Percentiles rank a stretch among this genome's conserved stretches.
These are phyloP conservation scores for Sander lucioperca DNA, from an alignment of 2,113 vertebrate species.

Conservation along the genomic window DNA sequence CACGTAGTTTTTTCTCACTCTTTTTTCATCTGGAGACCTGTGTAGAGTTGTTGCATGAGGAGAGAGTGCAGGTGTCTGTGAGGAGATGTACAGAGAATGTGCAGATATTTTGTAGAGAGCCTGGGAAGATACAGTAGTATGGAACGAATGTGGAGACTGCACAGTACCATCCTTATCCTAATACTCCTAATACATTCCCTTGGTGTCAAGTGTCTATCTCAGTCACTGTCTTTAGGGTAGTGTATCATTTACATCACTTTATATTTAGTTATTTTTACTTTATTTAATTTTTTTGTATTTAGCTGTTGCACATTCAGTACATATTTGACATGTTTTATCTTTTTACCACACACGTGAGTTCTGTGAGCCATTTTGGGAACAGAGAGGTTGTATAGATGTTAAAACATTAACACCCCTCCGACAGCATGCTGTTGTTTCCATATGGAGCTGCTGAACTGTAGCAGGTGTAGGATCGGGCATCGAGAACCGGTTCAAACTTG, in stretches of 20 bases:
- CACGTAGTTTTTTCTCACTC: conserved; percentile 64
- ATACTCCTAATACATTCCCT: conserved; percentile 8
- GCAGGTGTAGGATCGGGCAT: conserved; percentile 24
- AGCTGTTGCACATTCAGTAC: conserved; percentile 16
- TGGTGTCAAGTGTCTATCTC: conserved; percentile 39
- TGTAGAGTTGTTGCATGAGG: conserved; percentile 73
- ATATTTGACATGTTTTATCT: conserved; percentile 27
- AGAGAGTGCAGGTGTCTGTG: conserved; percentile 61
- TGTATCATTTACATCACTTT: conserved; percentile 49
- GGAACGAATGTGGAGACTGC: conserved; percentile 51
- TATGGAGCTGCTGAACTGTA: conserved; percentile 31
- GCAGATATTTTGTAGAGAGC: conserved; percentile 31
- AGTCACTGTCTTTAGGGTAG: conserved; percentile 39
- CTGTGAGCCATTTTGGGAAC: conserved; percentile 43
- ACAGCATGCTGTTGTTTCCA: conserved; percentile 55
- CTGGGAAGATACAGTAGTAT: conserved; percentile 1
- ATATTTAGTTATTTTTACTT: conserved; percentile 42
- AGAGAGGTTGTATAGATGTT: conserved; percentile 44
- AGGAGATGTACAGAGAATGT: conserved; percentile 49
- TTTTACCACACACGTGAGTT: conserved; percentile 41
- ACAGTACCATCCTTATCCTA: conserved; percentile 22
- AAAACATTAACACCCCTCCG: conserved; percentile 58
- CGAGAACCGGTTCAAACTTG: too few relatives aligned
- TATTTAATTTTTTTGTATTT: conserved; percentile 4
- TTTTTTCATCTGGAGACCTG: conserved; percentile 49